Evolutionary conservation across 2,113 vertebrate genomes (phyloP), one percentile per base, ranked within the genome.

Genomic region (Saguinus imperator): DNA sequence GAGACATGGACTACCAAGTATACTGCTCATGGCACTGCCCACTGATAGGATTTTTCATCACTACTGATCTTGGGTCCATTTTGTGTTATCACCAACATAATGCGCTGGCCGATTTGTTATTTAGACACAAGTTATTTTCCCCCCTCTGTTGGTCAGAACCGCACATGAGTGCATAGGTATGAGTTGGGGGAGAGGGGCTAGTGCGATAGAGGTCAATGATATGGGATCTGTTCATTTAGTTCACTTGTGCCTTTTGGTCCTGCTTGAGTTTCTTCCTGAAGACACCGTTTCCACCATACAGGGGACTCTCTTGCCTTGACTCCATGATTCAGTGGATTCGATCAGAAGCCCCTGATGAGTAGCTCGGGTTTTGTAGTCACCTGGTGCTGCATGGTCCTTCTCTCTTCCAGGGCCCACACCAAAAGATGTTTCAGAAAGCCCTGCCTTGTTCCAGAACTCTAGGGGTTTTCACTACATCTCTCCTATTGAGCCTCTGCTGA

Each of bases 401-500:
- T 20, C 32, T 73, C 77, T 72, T 11, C n/a, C 7, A 23, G 37
- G 68, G 7, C 35, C 48, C 5, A 40, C 21, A 43, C 21, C 73
- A 27, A 66, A 87, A 50, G 45, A 32, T 68, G 14, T 32, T 64
- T 85, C 61, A 73, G 80, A 76, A 91, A 7, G 32, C 12, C 18
- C 1, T 5, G 5, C 27, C 5, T 11, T 32, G 8, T 55, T 66
- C 91, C 32, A 37, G 73, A 84, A 43, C 32, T 70, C 21, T 8
- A 32, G 35, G 21, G 0, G 1, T 27, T 6, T 89, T 57, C 1
- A 0, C 43, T 13, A 1, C 13, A 20, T 9, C 72, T 75, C 23
- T 20, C 23, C 17, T 58, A 3, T 12, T 7, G 13, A 16, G 40
- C 27, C 27, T 79, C 66, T 79, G 61, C 57, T 23, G 1, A 55